Percentiles rank a stretch among this genome's conserved stretches.
phyloP scores from a whole-genome alignment of 2,113 vertebrate species.

The Nesoenas mayeri region DNA sequence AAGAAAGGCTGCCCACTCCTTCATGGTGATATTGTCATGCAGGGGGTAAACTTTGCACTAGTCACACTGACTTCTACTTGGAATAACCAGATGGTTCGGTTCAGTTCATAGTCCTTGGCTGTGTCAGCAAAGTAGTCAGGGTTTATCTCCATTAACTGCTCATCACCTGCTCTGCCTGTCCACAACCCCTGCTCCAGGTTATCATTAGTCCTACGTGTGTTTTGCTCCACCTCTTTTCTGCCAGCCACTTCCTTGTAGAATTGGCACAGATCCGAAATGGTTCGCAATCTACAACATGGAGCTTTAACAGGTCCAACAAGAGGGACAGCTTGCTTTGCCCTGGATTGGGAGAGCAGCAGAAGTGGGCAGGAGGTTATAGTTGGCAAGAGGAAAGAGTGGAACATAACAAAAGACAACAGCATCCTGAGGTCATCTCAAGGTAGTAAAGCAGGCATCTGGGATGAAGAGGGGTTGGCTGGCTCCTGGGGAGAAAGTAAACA shows the following conservation, averaged over 20 bases:
- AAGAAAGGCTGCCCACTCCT: not conserved
- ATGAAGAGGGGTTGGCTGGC: not conserved
- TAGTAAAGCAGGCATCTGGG: not conserved
- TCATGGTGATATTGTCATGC: not conserved
- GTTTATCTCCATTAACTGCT: constrained; percentile 40
- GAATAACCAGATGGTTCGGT: constrained; percentile 36
- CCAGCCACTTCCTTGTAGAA: constrained; percentile 24
- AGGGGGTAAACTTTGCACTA: constrained; percentile 1
- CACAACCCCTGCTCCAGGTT: not conserved
- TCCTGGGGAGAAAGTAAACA: not conserved
- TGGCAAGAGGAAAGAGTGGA: constrained; percentile 38
- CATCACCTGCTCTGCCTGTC: constrained; percentile 20
- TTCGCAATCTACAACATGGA: not conserved
- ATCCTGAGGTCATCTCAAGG: not conserved
- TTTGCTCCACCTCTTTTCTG: constrained; percentile 39
- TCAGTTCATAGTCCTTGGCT: constrained; percentile 35
- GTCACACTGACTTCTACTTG: not conserved
- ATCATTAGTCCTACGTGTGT: not conserved
- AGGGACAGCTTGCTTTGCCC: constrained; percentile 2
- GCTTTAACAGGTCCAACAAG: constrained; percentile 25
- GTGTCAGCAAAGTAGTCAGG: constrained; percentile 14
- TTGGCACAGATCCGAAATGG: not conserved
- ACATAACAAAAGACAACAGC: not conserved
- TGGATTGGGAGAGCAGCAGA: not conserved
- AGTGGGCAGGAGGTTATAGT: constrained; percentile 28